Conservation (phyloP, 2,888 invertebrate genomes). For the Eurytoma adleriae region DNA sequence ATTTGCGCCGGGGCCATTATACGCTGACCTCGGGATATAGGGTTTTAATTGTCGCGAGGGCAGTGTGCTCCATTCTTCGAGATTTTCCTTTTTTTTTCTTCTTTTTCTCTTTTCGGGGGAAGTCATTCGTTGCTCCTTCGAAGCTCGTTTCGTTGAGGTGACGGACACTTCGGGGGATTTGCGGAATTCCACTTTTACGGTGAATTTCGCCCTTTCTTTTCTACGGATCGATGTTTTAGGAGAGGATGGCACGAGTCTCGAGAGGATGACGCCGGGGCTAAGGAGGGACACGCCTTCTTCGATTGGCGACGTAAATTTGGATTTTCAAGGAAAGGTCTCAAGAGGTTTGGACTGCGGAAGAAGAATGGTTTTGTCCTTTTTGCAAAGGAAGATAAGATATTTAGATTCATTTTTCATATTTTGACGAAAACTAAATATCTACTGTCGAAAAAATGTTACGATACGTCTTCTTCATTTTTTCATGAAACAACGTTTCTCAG, state of each 20-base stretch:
- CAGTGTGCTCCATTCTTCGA: not conserved
- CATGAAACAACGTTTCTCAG: too few relatives aligned
- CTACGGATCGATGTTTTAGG: not conserved
- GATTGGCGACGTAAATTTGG: conserved; percentile 40
- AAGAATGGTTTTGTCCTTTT: too few relatives aligned
- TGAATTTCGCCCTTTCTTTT: conserved; percentile 32
- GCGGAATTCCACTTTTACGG: conserved; percentile 53
- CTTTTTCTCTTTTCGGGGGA: not conserved
- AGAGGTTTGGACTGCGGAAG: too few relatives aligned
- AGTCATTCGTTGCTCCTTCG: conserved; percentile 36
- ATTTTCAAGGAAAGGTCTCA: not conserved
- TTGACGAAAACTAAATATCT: too few relatives aligned
- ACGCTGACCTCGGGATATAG: conserved; percentile 38
- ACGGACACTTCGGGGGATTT: conserved; percentile 47
- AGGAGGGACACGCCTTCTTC: conserved; percentile 1
- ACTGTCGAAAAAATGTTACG: too few relatives aligned
- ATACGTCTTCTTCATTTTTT: too few relatives aligned
- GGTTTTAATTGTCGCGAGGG: conserved; percentile 48
- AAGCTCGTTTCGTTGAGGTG: conserved; percentile 27
- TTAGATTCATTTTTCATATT: too few relatives aligned
- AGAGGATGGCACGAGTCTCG: conserved; percentile 22
- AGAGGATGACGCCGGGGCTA: conserved; percentile 5
- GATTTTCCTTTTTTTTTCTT: not conserved
- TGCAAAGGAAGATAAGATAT: too few relatives aligned
- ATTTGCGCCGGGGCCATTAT: not conserved